phyloP scores from a whole-genome alignment of 1,140 invertebrate genomes.

The Microplitis demolitor region DNA sequence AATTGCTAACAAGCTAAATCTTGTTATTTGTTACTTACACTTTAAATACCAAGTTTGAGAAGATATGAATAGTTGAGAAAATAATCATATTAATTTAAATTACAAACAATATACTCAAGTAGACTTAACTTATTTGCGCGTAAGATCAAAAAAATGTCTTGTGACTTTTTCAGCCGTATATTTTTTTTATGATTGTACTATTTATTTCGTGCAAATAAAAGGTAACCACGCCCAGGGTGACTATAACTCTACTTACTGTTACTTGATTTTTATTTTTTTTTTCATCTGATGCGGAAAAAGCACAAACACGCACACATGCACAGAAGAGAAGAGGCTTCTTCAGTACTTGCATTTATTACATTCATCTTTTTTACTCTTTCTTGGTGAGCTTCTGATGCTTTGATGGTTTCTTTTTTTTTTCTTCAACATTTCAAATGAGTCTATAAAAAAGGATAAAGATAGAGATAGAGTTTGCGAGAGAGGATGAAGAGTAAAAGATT shows the following conservation, averaged over 20 bases:
- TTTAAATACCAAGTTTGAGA: too few species aligned
- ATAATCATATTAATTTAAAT: too few species aligned
- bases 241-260: background rate
- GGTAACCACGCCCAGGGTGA: background rate
- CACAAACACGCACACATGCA: background rate
- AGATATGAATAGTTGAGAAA: too few species aligned
- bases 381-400: background rate
- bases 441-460: background rate
- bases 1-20: too few species aligned
- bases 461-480: background rate
- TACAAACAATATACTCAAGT: background rate
- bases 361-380: background rate
- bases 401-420: constrained; percentile 1
- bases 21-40: too few species aligned
- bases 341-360: constrained; percentile 13
- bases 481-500: background rate
- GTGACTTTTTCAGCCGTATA: too few species aligned
- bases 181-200: background rate
- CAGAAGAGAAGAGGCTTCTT: background rate
- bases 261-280: background rate
- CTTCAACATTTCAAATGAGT: constrained; percentile 5
- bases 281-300: constrained; percentile 1
- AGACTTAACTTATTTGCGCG: background rate
- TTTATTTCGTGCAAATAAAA: background rate
- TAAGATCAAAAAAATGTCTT: too few species aligned